Base-by-base conservation (phyloP, 1,140 invertebrate genomes). In the Microplitis mediator region DNA sequence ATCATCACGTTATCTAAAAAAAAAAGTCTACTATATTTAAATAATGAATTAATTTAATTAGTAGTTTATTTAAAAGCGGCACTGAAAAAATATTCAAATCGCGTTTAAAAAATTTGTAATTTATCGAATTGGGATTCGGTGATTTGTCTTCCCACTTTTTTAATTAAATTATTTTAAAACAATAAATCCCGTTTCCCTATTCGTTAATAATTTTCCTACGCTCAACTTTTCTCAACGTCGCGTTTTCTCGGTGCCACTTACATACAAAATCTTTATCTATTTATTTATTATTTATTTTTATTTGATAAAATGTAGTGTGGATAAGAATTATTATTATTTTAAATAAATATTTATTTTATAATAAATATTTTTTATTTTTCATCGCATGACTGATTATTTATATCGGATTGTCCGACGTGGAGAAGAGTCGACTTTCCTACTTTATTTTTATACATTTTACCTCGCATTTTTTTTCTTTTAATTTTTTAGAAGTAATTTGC, bases 61-160 rank as follows among this genome's bases (percentile, higher is more conserved):
- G 11, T 5, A 8, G 39, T 39, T 39, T 8, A 11, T 39, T 69
- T 45, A 14, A 16, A 71, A 71, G 69, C 69, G 69, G 69, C 69
- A 71, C 69, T 71, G 69, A 64, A 61, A 71, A 71, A 71, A 61
- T 64, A 39, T 45, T 54, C 16, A 62, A 62, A 23, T 23, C 39
- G 39, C 62, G 34, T 35, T n/a, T n/a, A 8, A 16, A 61, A 31
- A 52, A 32, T 61, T 23, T 45, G 31, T 60, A 50, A 31, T 50
- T 50, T 50, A 31, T 51, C 82, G 82, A 85, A 83, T 85, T 85
- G 79, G 81, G 80, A 77, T 85, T 83, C 79, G 76, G 75, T 75
- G 73, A 80, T 77, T 77, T 73, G 74, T 78, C 77, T 73, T 78
- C 74, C 61, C 56, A 50, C 45, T 75, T 52, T 68, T 3, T 62